Percentiles rank a stretch among this genome's conserved stretches.
Evolutionary conservation across 2,113 vertebrate species (phyloP).

Genomic region (Colaptes auratus): DNA sequence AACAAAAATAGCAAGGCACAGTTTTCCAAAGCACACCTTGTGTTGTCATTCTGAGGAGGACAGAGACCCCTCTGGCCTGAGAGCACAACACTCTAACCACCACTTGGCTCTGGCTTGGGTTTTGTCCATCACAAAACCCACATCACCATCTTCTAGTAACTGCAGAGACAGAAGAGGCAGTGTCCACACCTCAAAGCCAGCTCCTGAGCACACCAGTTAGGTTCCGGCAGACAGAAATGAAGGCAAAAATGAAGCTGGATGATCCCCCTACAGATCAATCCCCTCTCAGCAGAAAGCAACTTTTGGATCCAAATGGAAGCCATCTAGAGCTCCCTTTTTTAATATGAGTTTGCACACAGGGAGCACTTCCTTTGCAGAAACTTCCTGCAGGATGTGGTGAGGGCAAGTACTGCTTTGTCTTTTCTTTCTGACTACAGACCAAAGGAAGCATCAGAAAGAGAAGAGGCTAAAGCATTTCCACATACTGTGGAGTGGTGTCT

Average conservation of each 20-base stretch:
- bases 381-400: neutral
- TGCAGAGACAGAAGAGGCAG: no score
- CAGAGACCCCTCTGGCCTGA: neutral
- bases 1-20: neutral
- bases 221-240: neutral
- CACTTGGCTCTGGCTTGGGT: neutral
- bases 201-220: neutral
- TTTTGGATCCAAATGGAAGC: neutral
- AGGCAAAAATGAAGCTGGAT: neutral
- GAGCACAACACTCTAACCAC: neutral
- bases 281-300: neutral
- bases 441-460: neutral
- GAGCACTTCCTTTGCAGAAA: neutral
- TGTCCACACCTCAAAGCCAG: neutral
- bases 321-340: neutral
- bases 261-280: fast-evolving
- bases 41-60: no score
- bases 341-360: neutral
- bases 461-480: neutral
- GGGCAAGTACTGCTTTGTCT: neutral
- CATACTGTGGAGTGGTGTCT: neutral
- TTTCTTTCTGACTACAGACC: neutral
- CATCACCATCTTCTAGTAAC: no score
- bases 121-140: neutral
- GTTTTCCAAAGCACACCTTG: neutral